Conservation (phyloP, 2,113 vertebrate species). For the Sinocyclocheilus maitianheensis region DNA sequence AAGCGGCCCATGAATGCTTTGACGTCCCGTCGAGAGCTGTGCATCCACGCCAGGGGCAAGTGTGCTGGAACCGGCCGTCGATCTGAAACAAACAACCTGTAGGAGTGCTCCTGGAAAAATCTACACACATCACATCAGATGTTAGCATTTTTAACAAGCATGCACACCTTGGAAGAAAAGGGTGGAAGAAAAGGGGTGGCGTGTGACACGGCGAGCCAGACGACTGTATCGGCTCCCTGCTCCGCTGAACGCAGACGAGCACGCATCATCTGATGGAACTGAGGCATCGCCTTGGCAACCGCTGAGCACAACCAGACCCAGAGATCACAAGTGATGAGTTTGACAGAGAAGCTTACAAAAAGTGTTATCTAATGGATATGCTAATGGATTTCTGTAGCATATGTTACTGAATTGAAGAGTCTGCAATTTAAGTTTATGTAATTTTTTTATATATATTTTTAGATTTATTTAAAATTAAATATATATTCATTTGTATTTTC, state of each 20-base stretch:
- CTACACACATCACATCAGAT: not conserved
- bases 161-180: conserved; percentile 73
- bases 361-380: not conserved
- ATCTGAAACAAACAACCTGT: conserved; percentile 61
- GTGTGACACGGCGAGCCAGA: conserved; percentile 70
- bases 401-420: not conserved
- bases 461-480: too few species aligned
- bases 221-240: conserved; percentile 71
- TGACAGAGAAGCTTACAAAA: not conserved
- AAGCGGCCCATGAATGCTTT: conserved; percentile 66
- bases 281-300: conserved; percentile 72
- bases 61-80: conserved; percentile 66
- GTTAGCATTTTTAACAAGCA: not conserved
- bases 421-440: not conserved
- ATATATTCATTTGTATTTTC: too few species aligned
- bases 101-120: not conserved
- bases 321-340: not conserved
- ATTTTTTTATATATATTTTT: too few species aligned
- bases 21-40: conserved; percentile 64
- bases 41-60: conserved; percentile 75
- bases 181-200: conserved; percentile 58
- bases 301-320: conserved; percentile 55
- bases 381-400: not conserved
- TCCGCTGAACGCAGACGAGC: conserved; percentile 67
- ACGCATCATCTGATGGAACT: conserved; percentile 73